Evolutionary conservation across 2,113 vertebrate genomes (phyloP).

Genomic region (Nematolebias whitei): DNA sequence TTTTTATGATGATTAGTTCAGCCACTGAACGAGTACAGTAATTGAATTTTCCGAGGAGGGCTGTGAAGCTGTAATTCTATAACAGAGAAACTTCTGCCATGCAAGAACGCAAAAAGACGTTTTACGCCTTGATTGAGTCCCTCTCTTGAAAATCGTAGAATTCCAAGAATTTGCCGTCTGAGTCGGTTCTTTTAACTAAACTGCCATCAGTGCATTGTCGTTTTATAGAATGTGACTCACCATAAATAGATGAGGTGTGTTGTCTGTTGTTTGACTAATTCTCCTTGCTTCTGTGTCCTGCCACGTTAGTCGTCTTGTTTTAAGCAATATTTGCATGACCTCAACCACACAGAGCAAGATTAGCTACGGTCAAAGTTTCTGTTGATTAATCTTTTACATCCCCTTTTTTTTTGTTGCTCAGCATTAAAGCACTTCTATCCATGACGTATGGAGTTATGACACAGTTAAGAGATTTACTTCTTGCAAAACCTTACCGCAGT

Average conservation of each 20-base stretch:
- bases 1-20: slow-evolving; percentile 23
- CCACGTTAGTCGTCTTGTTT: slow-evolving; percentile 48
- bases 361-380: slow-evolving; percentile 70
- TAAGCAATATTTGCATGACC: slow-evolving; percentile 72
- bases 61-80: slow-evolving; percentile 7
- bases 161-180: no score
- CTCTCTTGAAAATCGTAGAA: no score
- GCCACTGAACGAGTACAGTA: not conserved
- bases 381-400: slow-evolving; percentile 55
- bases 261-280: not conserved
- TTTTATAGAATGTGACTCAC: not conserved
- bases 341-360: slow-evolving; percentile 56
- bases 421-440: not conserved
- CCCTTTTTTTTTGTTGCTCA: slow-evolving; percentile 3
- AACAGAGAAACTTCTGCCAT: slow-evolving; percentile 22
- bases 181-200: no score
- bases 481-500: slow-evolving; percentile 1
- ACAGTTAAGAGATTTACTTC: slow-evolving; percentile 10
- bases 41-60: not conserved
- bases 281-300: slow-evolving; percentile 56
- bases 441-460: not conserved
- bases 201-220: not conserved
- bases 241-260: not conserved
- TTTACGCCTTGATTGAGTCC: slow-evolving; percentile 31
- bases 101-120: slow-evolving; percentile 53